A percentile compares a stretch with the other conserved stretches of the same genome.
phyloP scores from a whole-genome alignment of 2,113 vertebrate genomes.

The Brienomyrus longianalis region DNA sequence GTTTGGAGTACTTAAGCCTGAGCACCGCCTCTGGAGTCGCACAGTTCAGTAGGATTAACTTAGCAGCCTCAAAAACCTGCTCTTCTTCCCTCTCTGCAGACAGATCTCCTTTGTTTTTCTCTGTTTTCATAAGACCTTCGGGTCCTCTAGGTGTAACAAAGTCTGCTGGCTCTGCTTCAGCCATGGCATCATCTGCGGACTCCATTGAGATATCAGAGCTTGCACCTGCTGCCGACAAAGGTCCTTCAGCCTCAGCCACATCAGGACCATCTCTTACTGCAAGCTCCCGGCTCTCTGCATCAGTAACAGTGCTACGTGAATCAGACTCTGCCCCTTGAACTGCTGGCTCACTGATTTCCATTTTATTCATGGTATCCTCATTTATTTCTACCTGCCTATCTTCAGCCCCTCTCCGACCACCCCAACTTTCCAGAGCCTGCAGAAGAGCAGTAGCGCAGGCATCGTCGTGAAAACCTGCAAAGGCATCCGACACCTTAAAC shows the following conservation, averaged over 20 bases:
- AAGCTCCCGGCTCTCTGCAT: neutral
- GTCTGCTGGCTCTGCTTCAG: neutral
- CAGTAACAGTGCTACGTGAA: too few species aligned
- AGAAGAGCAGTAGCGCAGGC: constrained; percentile 61
- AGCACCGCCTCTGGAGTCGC: constrained; percentile 60
- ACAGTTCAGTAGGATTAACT: constrained; percentile 57
- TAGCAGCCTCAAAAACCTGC: constrained; percentile 50
- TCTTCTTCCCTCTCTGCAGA: constrained; percentile 39
- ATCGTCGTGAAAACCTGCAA: constrained; percentile 61
- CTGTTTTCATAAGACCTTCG: constrained; percentile 26
- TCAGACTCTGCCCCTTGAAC: neutral
- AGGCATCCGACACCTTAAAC: constrained; percentile 53
- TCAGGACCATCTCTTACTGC: neutral
- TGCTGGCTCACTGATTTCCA: neutral
- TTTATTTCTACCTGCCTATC: neutral
- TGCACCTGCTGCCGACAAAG: neutral
- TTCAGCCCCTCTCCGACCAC: constrained; percentile 9
- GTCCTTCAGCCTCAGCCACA: neutral
- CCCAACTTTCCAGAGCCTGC: constrained; percentile 50
- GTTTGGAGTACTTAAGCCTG: constrained; percentile 51
- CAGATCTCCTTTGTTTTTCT: neutral
- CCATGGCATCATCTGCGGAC: neutral
- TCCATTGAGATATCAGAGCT: constrained; percentile 22
- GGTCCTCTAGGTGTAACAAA: neutral
- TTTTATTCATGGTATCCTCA: neutral